Evolutionary conservation across 2,888 invertebrate genomes (phyloP).

Genomic region (Dryomyza anilis): DNA sequence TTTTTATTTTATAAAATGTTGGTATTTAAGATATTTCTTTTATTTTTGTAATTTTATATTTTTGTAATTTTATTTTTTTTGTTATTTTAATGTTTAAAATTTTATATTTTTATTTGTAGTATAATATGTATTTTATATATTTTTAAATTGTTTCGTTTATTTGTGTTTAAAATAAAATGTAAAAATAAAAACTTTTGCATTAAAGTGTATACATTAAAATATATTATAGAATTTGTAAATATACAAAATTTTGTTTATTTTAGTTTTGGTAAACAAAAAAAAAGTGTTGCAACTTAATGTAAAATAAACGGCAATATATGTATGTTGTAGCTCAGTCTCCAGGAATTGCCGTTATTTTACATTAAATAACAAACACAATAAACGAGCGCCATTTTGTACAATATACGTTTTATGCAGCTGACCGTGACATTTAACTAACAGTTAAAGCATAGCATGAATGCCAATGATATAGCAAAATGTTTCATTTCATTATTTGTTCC

Average conservation of each 20-base stretch:
- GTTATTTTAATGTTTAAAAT: conserved; percentile 19
- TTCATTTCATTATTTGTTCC: too few species aligned
- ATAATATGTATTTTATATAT: too few species aligned
- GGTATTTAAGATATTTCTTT: too few species aligned
- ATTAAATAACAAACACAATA: conserved; percentile 12
- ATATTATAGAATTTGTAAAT: too few species aligned
- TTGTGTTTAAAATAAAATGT: too few species aligned
- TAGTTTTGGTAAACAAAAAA: conserved; percentile 19
- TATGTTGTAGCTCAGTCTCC: conserved; percentile 62
- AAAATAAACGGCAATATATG: conserved; percentile 57
- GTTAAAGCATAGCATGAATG: not conserved
- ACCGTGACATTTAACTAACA: conserved; percentile 26
- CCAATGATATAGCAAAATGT: too few species aligned
- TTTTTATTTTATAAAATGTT: too few species aligned
- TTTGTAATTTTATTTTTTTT: conserved; percentile 14
- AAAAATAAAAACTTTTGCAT: too few species aligned
- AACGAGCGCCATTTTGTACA: too few species aligned
- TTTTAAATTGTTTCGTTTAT: conserved; percentile 1
- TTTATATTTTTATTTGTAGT: conserved; percentile 12
- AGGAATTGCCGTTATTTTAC: conserved; percentile 54
- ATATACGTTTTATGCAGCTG: conserved; percentile 33
- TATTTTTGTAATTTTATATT: too few species aligned
- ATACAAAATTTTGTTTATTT: conserved; percentile 20
- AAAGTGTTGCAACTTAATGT: conserved; percentile 35
- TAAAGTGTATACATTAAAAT: too few species aligned